Evolutionary conservation across 1,140 invertebrate species (phyloP).

Genomic region (Ganaspis sp.): DNA sequence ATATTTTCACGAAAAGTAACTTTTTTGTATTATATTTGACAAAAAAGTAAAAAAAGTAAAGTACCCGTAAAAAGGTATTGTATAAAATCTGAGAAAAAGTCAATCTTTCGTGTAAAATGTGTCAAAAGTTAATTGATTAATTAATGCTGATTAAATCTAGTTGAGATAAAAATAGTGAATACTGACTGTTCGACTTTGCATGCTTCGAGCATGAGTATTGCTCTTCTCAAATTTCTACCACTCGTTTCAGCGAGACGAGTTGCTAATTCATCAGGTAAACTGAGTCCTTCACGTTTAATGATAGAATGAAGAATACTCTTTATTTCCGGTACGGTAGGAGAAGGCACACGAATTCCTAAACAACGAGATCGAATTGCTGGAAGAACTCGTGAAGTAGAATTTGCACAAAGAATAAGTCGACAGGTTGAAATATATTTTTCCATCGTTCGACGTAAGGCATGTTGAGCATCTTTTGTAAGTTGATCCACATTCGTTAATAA

Average conservation of each 20-base stretch:
- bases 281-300: slow-evolving; percentile 91
- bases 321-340: slow-evolving; percentile 90
- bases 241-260: slow-evolving; percentile 87
- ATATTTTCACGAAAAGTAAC: too few relatives aligned
- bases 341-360: slow-evolving; percentile 91
- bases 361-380: slow-evolving; percentile 97
- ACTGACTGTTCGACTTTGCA: slow-evolving; percentile 91
- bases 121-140: too few relatives aligned
- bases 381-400: slow-evolving; percentile 95
- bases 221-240: slow-evolving; percentile 93
- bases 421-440: slow-evolving; percentile 98
- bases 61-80: too few relatives aligned
- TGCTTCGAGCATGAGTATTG: slow-evolving; percentile 95
- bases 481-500: slow-evolving; percentile 96
- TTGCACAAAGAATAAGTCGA: slow-evolving; percentile 95
- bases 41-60: too few relatives aligned
- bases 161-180: not conserved
- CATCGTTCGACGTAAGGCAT: slow-evolving; percentile 98
- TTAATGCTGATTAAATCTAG: too few relatives aligned
- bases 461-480: slow-evolving; percentile 98
- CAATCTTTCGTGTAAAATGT: too few relatives aligned
- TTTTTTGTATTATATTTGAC: too few relatives aligned
- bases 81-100: not conserved
- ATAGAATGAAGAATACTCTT: slow-evolving; percentile 81
- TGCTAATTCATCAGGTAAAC: slow-evolving; percentile 87